Percentiles rank a stretch among this genome's conserved stretches.
phyloP scores from a whole-genome alignment of 35 echinoderm and acorn worm genomes.

The Holothuria glaberrima region DNA sequence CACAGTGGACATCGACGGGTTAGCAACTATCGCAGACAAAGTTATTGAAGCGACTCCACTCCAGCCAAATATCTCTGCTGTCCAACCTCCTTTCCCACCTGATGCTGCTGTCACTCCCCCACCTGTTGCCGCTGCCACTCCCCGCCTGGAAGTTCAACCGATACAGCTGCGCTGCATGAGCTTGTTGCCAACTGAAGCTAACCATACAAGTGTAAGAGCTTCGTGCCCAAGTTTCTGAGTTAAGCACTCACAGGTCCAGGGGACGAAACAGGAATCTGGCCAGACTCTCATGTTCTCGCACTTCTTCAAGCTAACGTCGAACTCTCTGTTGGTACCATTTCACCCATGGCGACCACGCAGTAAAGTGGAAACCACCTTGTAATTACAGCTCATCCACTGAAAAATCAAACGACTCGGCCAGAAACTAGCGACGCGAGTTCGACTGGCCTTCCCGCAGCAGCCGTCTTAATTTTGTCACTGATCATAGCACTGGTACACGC shows the following conservation, averaged over 20 bases:
- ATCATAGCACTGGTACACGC: conserved; percentile 26
- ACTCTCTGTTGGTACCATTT: conserved; percentile 53
- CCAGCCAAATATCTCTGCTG: too few relatives aligned
- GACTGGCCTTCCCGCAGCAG: neutral
- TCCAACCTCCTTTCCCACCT: too few relatives aligned
- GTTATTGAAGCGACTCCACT: conserved; percentile 36
- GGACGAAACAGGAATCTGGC: neutral
- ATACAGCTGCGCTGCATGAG: too few relatives aligned
- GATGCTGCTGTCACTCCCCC: too few relatives aligned
- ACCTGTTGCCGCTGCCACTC: neutral
- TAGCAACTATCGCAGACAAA: conserved; percentile 31
- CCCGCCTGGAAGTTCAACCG: neutral
- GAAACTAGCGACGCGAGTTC: conserved; percentile 14
- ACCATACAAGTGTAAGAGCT: neutral
- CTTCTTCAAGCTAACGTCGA: neutral
- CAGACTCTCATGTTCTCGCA: too few relatives aligned
- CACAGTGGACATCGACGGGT: too few relatives aligned
- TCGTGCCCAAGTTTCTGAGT: too few relatives aligned
- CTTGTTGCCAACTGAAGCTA: neutral
- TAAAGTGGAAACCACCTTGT: conserved; percentile 43
- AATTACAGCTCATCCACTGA: neutral
- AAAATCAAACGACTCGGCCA: conserved; percentile 1
- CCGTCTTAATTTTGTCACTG: too few relatives aligned
- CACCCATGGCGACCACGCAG: conserved; percentile 35
- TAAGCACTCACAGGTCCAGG: too few relatives aligned